Base-by-base conservation (phyloP, 2,888 invertebrate genomes). In the Tridacna crocea region DNA sequence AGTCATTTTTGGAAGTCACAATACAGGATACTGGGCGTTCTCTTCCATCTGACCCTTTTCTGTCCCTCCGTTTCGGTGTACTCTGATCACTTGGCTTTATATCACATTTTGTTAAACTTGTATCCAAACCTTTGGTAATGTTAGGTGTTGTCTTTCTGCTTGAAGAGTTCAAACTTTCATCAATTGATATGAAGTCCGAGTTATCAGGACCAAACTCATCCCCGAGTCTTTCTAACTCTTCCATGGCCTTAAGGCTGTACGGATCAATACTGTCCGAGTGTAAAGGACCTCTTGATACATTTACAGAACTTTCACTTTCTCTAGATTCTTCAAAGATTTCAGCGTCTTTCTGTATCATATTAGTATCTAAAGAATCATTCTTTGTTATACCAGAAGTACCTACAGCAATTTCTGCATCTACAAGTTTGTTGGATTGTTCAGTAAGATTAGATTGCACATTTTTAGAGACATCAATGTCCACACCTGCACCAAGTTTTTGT, bases 171-270 rank as follows among this genome's bases (percentile, higher is more conserved):
- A 75, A 47, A 55, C 79, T 77, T 47, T 84, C 84, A 77, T 84
- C 82, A 74, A 87, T 79, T 60, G 84, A 80, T 36, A 83, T 63
- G 55, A 87, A 87, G 68, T 87, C 87, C 8, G 87, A 87, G 76
- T 87, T 87, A 75, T 87, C 84, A 6, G 73, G 78, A 12, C 84
- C 87, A 63, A 79, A 80, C n/a, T 88, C 89, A 13, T 88, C 90
- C 0, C 89, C 91, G 13, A 93, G 75, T 78, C 88, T 89, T 87
- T 94, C 93, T 58, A 94, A 87, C 84, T 94, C 93, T 74, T 92
- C 92, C 93, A 93, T 91, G 8, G 93, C 93, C 70, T 89, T 90
- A 51, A 91, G 91, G 79, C 93, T 93, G 77, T 93, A 93, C 0
- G 89, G 90, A 78, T 92, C 92, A n/a, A 87, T 83, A 73, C 77